A percentile compares a stretch with the other conserved stretches of the same genome.
Conservation (phyloP, 1,140 invertebrate genomes). For the Psix sp. region DNA sequence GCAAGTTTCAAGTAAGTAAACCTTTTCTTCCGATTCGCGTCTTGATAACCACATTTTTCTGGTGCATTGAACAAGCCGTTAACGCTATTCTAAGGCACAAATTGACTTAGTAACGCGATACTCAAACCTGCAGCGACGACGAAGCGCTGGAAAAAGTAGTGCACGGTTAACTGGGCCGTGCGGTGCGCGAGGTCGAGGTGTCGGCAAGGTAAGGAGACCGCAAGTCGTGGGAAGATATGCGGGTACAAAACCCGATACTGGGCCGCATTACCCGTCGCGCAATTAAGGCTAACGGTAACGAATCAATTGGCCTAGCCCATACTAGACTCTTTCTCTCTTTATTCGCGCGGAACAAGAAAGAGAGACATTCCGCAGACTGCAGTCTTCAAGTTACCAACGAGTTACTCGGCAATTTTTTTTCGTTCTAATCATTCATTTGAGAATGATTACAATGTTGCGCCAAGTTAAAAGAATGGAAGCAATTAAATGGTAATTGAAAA, state of each 20-base stretch:
- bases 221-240: conserved; percentile 37
- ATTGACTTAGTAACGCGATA: conserved; percentile 63
- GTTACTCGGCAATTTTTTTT: conserved; percentile 19
- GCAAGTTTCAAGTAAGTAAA: conserved; percentile 24
- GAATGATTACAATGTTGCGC: too few species aligned
- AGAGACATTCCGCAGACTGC: conserved; percentile 45
- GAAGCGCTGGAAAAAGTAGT: conserved; percentile 7
- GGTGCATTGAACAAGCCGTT: conserved; percentile 18
- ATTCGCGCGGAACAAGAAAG: conserved; percentile 16
- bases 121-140: conserved; percentile 30
- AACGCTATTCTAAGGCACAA: conserved; percentile 55
- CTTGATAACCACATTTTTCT: conserved; percentile 34
- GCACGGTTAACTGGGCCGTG: conserved; percentile 19
- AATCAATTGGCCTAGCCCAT: conserved; percentile 41
- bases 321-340: not conserved
- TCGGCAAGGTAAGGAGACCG: conserved; percentile 11
- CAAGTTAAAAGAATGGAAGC: too few species aligned
- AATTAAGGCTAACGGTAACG: conserved; percentile 67
- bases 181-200: conserved; percentile 8
- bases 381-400: conserved; percentile 36
- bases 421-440: too few species aligned
- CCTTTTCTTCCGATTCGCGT: conserved; percentile 18
- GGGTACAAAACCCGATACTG: conserved; percentile 31
- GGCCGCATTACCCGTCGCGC: conserved; percentile 40
- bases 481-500: too few species aligned